Conservation (phyloP, 2,113 vertebrate genomes). For the Corydoras maculifer region DNA sequence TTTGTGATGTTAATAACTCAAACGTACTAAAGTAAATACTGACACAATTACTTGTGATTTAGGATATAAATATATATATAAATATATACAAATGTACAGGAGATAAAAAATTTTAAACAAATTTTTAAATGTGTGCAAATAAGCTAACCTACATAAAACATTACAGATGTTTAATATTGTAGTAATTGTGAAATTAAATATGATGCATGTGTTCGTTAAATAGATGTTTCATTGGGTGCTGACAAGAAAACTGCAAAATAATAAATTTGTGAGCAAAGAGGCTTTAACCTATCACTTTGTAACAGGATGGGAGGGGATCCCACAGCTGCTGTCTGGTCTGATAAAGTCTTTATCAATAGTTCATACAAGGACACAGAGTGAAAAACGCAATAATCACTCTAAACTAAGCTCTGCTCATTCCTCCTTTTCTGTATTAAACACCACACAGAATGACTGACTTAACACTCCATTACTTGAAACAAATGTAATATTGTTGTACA, state of each 20-base stretch:
- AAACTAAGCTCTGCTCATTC: conserved; percentile 1
- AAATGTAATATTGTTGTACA: too few species aligned
- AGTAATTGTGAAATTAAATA: too few species aligned
- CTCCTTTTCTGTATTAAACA: not conserved
- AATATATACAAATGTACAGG: too few species aligned
- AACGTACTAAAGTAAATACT: too few species aligned
- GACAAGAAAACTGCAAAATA: not conserved
- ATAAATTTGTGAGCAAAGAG: not conserved
- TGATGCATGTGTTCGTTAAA: too few species aligned
- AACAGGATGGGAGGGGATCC: conserved; percentile 24
- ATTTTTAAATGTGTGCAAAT: not conserved
- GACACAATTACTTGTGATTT: too few species aligned
- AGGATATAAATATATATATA: too few species aligned
- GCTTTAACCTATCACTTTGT: conserved; percentile 9
- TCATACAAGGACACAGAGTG: conserved; percentile 27
- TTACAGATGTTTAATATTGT: too few species aligned
- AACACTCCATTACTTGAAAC: conserved; percentile 13
- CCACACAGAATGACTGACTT: not conserved
- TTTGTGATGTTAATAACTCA: too few species aligned
- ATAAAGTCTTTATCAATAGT: conserved; percentile 46
- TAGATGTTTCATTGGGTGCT: too few species aligned
- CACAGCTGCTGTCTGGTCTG: conserved; percentile 3
- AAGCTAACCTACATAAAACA: not conserved
- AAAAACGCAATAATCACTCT: conserved; percentile 25
- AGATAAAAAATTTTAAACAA: too few species aligned